These are phyloP conservation scores for Drosophila sechellia DNA, from an alignment of 1,140 invertebrate genomes.

Conservation along the genomic window DNA sequence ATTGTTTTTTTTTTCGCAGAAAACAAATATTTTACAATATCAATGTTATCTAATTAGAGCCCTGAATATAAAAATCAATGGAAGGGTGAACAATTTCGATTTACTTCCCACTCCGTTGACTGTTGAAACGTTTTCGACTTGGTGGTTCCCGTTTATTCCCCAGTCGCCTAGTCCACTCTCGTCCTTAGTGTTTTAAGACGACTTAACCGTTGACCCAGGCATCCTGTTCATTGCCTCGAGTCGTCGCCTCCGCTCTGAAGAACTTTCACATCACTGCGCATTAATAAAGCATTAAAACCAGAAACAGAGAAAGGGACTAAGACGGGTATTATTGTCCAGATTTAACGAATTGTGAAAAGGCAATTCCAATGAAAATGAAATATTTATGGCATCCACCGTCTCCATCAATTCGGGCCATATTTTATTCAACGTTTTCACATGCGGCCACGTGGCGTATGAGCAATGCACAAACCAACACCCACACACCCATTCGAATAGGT, in stretches of 20 bases:
- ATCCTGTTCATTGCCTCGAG: conserved; percentile 8
- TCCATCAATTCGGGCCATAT: conserved; percentile 17
- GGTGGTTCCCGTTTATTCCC: background rate
- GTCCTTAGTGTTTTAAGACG: background rate
- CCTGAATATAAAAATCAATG: too few species aligned
- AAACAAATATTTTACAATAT: background rate
- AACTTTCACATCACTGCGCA: conserved; percentile 39
- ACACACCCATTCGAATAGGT: background rate
- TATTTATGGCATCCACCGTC: conserved; percentile 31
- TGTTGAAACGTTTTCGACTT: background rate
- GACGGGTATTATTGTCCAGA: conserved; percentile 40
- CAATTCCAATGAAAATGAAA: conserved; percentile 46
- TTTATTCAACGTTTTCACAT: conserved; percentile 31
- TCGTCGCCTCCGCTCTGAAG: conserved; percentile 11
- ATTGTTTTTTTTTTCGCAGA: background rate
- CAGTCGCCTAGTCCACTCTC: background rate
- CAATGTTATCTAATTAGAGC: too few species aligned
- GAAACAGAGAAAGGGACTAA: background rate
- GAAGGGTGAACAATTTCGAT: background rate
- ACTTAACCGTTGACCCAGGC: conserved; percentile 38
- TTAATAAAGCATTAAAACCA: conserved; percentile 34
- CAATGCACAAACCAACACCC: conserved; percentile 2
- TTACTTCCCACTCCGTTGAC: background rate
- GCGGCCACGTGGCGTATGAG: conserved; percentile 33
- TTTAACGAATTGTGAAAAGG: conserved; percentile 50